Conservation (phyloP, 2,113 vertebrate genomes). For the Hypomesus transpacificus region DNA sequence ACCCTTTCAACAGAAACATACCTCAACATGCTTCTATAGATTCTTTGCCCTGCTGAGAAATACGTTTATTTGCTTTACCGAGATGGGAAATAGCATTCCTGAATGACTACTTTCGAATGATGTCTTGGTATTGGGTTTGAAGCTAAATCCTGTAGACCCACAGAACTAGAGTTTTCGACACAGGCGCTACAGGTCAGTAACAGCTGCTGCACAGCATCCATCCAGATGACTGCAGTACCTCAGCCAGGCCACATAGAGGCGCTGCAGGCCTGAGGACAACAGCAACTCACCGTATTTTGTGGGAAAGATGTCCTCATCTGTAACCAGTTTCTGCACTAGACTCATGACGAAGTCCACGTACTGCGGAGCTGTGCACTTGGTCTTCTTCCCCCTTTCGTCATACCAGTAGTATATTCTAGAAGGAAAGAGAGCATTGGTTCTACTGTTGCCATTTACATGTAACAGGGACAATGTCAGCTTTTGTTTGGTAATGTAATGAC, state of each 20-base stretch:
- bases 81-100: no score
- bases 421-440: background rate
- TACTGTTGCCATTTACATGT: no score
- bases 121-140: no score
- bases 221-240: background rate
- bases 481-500: no score
- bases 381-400: conserved; percentile 97
- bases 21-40: no score
- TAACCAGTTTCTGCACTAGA: conserved; percentile 96
- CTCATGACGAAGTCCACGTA: conserved; percentile 99
- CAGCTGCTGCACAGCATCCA: background rate
- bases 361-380: conserved; percentile 97
- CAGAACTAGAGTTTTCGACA: no score
- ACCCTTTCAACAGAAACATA: no score
- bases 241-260: conserved; percentile 6
- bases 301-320: conserved; percentile 96
- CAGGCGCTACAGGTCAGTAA: conserved; percentile 1
- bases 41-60: no score
- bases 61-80: no score
- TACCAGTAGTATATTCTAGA: conserved; percentile 98
- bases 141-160: no score
- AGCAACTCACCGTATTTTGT: conserved; percentile 90
- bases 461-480: no score
- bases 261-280: background rate
- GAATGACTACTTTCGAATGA: no score